phyloP scores from a whole-genome alignment of 2,113 vertebrate genomes.

The Tragelaphus scriptus region DNA sequence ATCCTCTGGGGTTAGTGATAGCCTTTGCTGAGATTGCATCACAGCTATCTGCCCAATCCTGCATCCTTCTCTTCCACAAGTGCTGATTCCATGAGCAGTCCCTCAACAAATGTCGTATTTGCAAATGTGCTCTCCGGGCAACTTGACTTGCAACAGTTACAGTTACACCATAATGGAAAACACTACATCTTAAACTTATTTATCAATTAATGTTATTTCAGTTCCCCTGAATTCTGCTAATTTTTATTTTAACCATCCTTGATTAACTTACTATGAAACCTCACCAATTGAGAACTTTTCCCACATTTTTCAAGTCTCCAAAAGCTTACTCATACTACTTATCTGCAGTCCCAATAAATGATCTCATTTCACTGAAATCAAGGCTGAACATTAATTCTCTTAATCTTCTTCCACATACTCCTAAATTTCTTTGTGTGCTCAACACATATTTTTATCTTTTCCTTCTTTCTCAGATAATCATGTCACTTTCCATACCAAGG shows the following conservation, averaged over 20 bases:
- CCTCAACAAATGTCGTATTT: not conserved
- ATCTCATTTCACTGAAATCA: constrained; percentile 9
- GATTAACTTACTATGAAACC: constrained; percentile 19
- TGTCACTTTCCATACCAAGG: not conserved
- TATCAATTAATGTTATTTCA: not conserved
- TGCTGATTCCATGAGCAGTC: not conserved
- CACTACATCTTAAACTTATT: not conserved
- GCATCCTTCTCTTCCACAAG: not conserved
- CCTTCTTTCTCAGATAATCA: constrained; percentile 10
- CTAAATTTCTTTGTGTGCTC: not conserved
- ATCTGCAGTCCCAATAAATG: constrained; percentile 16
- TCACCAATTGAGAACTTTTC: not conserved
- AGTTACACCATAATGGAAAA: not conserved
- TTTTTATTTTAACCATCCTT: constrained; percentile 4
- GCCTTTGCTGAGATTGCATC: not conserved
- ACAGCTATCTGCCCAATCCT: not conserved
- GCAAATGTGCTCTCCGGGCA: not conserved
- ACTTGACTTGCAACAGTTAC: not conserved
- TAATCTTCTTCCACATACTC: not conserved
- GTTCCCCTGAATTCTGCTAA: not conserved
- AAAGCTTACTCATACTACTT: not conserved
- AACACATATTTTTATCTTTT: not conserved
- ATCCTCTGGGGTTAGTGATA: not conserved
- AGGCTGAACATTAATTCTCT: not conserved
- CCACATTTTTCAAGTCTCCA: not conserved